phyloP scores from a whole-genome alignment of 64 coral and sea anemone species.

The Actinia tenebrosa region DNA sequence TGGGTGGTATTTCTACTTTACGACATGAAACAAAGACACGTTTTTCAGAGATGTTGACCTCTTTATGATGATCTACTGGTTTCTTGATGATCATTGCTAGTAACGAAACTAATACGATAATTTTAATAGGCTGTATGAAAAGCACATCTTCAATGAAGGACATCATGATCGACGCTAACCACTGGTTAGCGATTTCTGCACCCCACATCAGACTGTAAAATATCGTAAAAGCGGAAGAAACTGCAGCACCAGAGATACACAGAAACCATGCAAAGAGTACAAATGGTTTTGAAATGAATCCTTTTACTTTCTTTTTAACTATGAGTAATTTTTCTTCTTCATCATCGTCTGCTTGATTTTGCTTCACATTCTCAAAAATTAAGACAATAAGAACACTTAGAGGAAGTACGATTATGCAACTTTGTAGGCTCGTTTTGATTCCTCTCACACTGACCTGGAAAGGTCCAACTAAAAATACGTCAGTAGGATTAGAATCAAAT shows the following conservation, averaged over 20 bases:
- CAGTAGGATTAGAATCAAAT: conserved; percentile 5
- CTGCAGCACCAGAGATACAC: not conserved
- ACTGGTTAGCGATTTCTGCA: not conserved
- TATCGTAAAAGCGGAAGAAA: conserved; percentile 4
- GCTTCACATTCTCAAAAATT: conserved; percentile 41
- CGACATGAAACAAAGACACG: not conserved
- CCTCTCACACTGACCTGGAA: conserved; percentile 39
- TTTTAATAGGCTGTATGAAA: not conserved
- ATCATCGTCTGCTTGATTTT: not conserved
- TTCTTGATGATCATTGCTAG: conserved; percentile 20
- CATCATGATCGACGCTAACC: conserved; percentile 16
- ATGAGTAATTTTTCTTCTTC: not conserved
- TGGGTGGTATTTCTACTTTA: not conserved
- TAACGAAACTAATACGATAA: not conserved
- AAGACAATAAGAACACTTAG: conserved; percentile 30
- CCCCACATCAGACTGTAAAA: conserved; percentile 34
- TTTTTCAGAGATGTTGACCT: not conserved
- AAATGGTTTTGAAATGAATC: not conserved
- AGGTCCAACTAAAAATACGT: conserved; percentile 42
- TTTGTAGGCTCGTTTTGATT: conserved; percentile 47
- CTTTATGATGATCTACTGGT: conserved; percentile 13
- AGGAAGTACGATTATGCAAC: conserved; percentile 34
- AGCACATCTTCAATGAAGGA: conserved; percentile 27
- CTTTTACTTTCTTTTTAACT: not conserved
- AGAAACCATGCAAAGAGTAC: not conserved